phyloP scores from a whole-genome alignment of 2,888 invertebrate genomes.

The Cephalotes varians region DNA sequence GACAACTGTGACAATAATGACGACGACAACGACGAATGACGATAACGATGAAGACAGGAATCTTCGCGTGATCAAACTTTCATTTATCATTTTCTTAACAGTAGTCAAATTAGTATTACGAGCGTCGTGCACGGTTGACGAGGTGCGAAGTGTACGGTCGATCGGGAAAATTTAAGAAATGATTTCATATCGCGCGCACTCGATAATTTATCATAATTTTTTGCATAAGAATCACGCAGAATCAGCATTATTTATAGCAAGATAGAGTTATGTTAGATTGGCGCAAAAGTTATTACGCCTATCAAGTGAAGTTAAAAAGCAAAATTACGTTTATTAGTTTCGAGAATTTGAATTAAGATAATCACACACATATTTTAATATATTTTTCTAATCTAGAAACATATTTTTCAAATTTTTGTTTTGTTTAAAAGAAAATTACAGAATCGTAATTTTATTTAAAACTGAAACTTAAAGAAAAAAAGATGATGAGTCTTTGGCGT shows the following conservation, averaged over 20 bases:
- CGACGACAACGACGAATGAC: constrained; percentile 42
- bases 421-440: background rate
- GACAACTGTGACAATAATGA: constrained; percentile 59
- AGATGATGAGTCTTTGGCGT: background rate
- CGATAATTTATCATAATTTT: constrained; percentile 11
- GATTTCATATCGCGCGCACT: background rate
- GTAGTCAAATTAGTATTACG: constrained; percentile 34
- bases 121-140: background rate
- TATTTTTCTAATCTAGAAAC: background rate
- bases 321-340: background rate
- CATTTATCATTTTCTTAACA: constrained; percentile 37
- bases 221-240: background rate
- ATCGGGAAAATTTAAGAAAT: background rate
- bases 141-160: constrained; percentile 28
- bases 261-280: background rate
- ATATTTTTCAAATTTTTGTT: background rate
- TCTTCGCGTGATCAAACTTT: constrained; percentile 7
- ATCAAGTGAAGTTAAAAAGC: background rate
- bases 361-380: background rate
- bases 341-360: background rate
- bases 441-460: background rate
- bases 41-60: constrained; percentile 4
- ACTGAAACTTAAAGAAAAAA: background rate
- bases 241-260: constrained; percentile 25
- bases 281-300: background rate